Percentiles rank a stretch among this genome's conserved stretches.
These are phyloP conservation scores for Mola mola DNA, from an alignment of 2,113 vertebrate species.

Conservation along the genomic window DNA sequence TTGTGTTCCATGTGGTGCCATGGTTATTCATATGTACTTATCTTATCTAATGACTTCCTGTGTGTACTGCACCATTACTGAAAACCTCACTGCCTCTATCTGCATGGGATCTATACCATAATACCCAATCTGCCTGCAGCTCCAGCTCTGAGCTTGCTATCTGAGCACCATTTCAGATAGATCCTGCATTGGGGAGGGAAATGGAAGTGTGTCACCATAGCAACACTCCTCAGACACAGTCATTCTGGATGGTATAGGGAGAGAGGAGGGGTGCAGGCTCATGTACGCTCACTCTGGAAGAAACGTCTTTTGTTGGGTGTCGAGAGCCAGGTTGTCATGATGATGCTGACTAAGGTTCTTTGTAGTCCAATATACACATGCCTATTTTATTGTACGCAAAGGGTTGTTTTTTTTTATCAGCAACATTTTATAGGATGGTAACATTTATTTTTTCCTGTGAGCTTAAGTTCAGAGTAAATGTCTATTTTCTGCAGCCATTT, in stretches of 20 bases:
- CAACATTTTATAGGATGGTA: too few species aligned
- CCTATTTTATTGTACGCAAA: too few species aligned
- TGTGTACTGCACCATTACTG: slow-evolving; percentile 16
- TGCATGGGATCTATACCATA: slow-evolving; percentile 39
- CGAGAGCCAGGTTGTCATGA: not conserved
- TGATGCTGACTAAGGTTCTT: too few species aligned
- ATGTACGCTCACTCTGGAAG: slow-evolving; percentile 21
- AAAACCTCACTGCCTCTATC: not conserved
- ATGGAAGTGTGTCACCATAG: slow-evolving; percentile 47
- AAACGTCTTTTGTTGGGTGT: not conserved
- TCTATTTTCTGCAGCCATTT: too few species aligned
- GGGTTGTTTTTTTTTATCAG: too few species aligned
- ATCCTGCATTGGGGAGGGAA: slow-evolving; percentile 32
- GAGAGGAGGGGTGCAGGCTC: slow-evolving; percentile 20
- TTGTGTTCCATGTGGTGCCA: too few species aligned
- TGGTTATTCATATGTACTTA: too few species aligned
- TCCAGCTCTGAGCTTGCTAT: slow-evolving; percentile 33
- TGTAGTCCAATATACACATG: too few species aligned
- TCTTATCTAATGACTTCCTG: slow-evolving; percentile 10
- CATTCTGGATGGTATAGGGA: slow-evolving; percentile 30
- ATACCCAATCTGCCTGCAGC: slow-evolving; percentile 25
- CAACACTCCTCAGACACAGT: slow-evolving; percentile 38
- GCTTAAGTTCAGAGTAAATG: too few species aligned
- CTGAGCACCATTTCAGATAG: slow-evolving; percentile 38
- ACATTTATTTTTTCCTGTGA: too few species aligned